phyloP scores from a whole-genome alignment of 2,113 vertebrate species.

The Psephotus haematonotus region DNA sequence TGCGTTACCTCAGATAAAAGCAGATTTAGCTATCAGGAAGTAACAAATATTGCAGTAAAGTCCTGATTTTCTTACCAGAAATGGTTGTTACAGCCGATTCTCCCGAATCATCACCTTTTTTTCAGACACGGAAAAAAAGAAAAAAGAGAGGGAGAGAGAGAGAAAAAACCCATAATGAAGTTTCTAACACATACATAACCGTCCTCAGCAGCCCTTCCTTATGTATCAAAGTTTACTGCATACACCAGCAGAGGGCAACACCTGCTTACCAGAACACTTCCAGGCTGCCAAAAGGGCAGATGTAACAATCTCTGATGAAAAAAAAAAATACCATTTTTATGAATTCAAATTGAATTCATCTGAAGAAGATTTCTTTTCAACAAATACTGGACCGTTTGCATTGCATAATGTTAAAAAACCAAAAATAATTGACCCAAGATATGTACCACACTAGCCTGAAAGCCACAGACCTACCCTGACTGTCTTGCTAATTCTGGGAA shows the following conservation, averaged over 20 bases:
- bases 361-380: not conserved
- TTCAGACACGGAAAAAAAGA: not conserved
- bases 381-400: not conserved
- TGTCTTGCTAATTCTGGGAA: not conserved
- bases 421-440: not conserved
- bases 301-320: not conserved
- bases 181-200: not conserved
- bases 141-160: no score
- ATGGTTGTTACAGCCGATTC: not conserved
- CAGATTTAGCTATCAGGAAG: not conserved
- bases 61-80: slow-evolving; percentile 47
- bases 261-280: not conserved
- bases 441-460: not conserved
- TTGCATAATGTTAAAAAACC: not conserved
- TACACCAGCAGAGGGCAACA: slow-evolving; percentile 54
- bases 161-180: not conserved
- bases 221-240: not conserved
- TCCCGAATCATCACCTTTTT: not conserved
- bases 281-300: not conserved
- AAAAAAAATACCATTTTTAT: not conserved
- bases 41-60: not conserved
- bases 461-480: not conserved
- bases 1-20: not conserved
- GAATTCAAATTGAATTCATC: not conserved
- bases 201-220: not conserved